These are phyloP conservation scores for Muscicapa striata DNA, from an alignment of 2,797 vertebrate genomes.

Conservation along the genomic window DNA sequence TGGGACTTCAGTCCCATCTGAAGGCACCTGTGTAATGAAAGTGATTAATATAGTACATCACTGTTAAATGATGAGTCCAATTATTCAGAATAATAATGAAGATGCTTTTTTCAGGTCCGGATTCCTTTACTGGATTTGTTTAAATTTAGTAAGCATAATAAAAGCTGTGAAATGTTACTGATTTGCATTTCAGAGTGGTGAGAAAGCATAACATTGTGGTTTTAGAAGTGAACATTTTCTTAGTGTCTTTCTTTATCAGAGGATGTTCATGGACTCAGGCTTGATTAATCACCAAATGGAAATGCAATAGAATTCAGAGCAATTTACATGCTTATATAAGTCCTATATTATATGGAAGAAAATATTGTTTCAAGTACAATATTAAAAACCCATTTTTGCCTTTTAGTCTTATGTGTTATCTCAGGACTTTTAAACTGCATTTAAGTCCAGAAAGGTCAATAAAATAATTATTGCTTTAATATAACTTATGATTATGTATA, in stretches of 20 bases:
- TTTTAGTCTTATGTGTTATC: not conserved
- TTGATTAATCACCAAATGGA: not conserved
- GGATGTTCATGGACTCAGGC: not conserved
- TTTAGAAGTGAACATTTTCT: constrained; percentile 41
- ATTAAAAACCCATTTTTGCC: not conserved
- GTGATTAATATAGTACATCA: not conserved
- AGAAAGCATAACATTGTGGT: not conserved
- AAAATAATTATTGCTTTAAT: not conserved
- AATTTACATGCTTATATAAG: not conserved
- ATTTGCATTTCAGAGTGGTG: constrained; percentile 34
- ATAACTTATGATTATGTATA: not conserved
- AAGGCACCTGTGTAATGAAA: not conserved
- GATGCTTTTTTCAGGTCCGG: not conserved
- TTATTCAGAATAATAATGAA: constrained; percentile 19
- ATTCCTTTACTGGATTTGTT: not conserved
- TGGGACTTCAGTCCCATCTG: not conserved
- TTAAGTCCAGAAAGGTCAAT: not conserved
- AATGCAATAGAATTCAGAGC: not conserved
- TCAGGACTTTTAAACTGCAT: not conserved
- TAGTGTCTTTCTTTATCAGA: not conserved
- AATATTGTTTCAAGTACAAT: not conserved
- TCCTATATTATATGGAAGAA: not conserved
- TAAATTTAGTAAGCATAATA: constrained; percentile 25
- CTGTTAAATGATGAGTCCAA: not conserved
- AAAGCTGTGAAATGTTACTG: not conserved